Percentiles rank a stretch among this genome's conserved stretches.
Evolutionary conservation across 2,797 vertebrate species (phyloP).

Genomic region (Merluccius polli): DNA sequence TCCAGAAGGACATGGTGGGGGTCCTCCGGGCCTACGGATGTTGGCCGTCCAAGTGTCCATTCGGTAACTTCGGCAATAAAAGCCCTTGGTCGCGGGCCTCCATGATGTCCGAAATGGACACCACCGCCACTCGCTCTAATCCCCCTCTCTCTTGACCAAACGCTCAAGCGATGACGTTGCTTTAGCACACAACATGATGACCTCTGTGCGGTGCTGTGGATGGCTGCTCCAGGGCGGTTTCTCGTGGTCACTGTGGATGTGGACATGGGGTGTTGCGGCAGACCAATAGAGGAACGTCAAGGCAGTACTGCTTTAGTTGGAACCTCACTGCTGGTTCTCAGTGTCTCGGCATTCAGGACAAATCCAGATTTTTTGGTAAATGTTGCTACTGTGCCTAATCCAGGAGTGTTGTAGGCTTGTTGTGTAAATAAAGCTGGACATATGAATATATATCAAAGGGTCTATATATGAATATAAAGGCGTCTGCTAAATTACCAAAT

Average conservation of each 20-base stretch:
- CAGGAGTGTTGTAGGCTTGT: neutral
- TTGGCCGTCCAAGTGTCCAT: slow-evolving; percentile 11
- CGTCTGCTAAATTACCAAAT: neutral
- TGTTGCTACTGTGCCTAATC: too few species aligned
- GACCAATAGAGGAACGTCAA: neutral
- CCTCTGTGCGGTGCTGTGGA: neutral
- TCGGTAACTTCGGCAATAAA: slow-evolving; percentile 34
- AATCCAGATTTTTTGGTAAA: too few species aligned
- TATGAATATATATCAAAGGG: neutral
- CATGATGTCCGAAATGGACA: slow-evolving; percentile 70
- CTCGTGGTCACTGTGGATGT: neutral
- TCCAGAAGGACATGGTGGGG: slow-evolving; percentile 70
- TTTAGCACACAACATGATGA: too few species aligned
- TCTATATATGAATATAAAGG: neutral
- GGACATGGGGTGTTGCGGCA: neutral
- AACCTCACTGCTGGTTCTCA: neutral
- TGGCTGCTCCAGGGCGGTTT: neutral
- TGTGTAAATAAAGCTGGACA: neutral
- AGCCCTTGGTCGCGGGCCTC: slow-evolving; percentile 55
- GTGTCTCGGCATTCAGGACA: too few species aligned
- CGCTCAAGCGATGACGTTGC: too few species aligned
- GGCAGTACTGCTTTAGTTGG: too few species aligned
- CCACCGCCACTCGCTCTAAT: slow-evolving; percentile 66
- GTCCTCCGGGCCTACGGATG: slow-evolving; percentile 55
- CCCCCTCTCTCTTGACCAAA: neutral